Conservation (phyloP, 2,797 vertebrate species). For the Muscicapa striata region DNA sequence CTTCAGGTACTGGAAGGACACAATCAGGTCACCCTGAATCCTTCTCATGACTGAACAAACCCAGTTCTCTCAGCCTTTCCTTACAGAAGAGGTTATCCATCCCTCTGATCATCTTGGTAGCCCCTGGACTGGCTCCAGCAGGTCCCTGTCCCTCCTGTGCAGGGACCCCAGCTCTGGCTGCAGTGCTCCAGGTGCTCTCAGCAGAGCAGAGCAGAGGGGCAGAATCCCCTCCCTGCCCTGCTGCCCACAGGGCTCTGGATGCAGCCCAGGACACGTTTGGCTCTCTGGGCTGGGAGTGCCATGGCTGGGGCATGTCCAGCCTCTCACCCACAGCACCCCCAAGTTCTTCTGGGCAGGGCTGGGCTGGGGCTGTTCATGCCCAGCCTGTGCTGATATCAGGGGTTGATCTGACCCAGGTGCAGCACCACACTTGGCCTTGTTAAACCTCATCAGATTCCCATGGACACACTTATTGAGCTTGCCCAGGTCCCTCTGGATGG, state of each 20-base stretch:
- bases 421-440: not conserved
- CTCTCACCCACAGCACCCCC: not conserved
- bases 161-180: no score
- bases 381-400: not conserved
- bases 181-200: no score
- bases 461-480: fast-evolving
- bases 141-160: no score
- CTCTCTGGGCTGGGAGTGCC: no score
- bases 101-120: no score
- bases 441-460: not conserved
- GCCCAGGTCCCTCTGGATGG: not conserved
- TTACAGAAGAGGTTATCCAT: no score
- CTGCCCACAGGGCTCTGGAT: no score
- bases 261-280: no score
- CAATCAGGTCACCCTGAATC: not conserved
- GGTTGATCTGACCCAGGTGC: fast-evolving
- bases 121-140: no score
- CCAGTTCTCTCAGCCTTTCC: no score
- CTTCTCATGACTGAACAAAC: not conserved
- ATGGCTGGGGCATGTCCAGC: not conserved
- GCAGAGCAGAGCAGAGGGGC: no score
- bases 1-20: not conserved
- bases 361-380: not conserved
- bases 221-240: no score
- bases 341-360: not conserved